A percentile compares a stretch with the other conserved stretches of the same genome.
These are phyloP conservation scores for Atlantisia rogersi DNA, from an alignment of 2,113 vertebrate genomes.

Conservation along the genomic window DNA sequence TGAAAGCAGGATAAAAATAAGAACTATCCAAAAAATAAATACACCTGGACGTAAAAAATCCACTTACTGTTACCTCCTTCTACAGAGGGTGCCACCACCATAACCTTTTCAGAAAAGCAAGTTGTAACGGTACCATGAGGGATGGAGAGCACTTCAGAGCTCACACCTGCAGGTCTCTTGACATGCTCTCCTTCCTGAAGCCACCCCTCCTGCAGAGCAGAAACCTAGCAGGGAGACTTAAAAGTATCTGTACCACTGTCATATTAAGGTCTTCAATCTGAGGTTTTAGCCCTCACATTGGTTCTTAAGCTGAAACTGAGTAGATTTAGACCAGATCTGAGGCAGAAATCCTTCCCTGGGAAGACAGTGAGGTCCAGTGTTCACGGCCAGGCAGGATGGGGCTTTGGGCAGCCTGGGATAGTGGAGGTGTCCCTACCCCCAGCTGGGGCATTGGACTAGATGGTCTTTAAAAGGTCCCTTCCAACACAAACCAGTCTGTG, in stretches of 20 bases:
- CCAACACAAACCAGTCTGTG: not conserved
- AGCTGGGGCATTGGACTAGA: not conserved
- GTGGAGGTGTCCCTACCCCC: rapidly evolving
- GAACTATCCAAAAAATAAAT: not conserved
- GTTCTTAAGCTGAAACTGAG: not conserved
- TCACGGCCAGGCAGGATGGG: rapidly evolving
- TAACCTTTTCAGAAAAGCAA: not conserved
- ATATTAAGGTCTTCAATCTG: not conserved
- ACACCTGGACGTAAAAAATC: not conserved
- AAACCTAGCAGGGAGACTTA: not conserved
- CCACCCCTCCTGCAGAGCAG: not conserved
- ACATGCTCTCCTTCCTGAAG: not conserved
- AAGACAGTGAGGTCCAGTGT: rapidly evolving
- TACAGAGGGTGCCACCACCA: not conserved
- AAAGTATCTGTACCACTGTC: not conserved
- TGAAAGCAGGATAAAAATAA: not conserved
- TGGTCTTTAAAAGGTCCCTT: not conserved
- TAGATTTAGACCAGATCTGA: not conserved
- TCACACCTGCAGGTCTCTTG: not conserved
- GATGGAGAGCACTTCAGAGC: not conserved
- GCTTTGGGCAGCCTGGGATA: not conserved
- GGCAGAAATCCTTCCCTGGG: not conserved
- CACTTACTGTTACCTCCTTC: not conserved
- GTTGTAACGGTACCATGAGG: not conserved
- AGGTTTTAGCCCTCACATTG: not conserved